Base-by-base conservation (phyloP, 2,888 invertebrate species). In the Achlya flavicornis region DNA sequence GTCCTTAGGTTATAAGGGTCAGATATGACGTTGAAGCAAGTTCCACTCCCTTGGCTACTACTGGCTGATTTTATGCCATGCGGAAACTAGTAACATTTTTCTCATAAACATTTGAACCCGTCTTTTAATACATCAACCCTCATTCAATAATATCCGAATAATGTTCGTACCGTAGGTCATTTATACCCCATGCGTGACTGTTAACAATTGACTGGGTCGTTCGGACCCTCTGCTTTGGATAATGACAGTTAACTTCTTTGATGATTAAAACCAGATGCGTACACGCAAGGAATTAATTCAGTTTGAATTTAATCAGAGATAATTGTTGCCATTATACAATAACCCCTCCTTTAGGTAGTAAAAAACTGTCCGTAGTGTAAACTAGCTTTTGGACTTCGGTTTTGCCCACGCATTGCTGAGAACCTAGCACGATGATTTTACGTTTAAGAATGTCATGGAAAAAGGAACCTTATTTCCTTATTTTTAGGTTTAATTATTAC, bases 121-220 rank as follows among this genome's bases (percentile, higher is more conserved):
- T 53, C 53, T n/a, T n/a, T 19, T 53, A 19, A 53, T 53, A 53
- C 6, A 10, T 53, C 10, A 63, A 64, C 75, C 75, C 75, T 67
- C 71, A 76, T 76, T 65, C 66, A 57, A 67, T 66, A 64, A 74
- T 61, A 64, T 67, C 69, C 66, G 33, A 68, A 65, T 76, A 66
- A 75, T 70, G 71, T 70, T 58, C 35, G 35, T 43, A 10, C 58
- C 35, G 35, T 43, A 10, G 69, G 65, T 68, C 62, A 66, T 65
- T 66, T 66, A 35, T 32, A 64, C 65, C 67, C 74, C 33, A 35
- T 68, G 66, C 69, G 72, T 75, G 74, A 64, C 66, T 64, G 62
- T 38, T 53, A 64, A 61, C 73, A 64, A 60, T 60, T 60, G 60
- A 14, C 26, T 41, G 26, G 60, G 43, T 60, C 43, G 16, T 19